Base-by-base conservation (phyloP, 2,113 vertebrate genomes). In the Ramphastos sulfuratus region DNA sequence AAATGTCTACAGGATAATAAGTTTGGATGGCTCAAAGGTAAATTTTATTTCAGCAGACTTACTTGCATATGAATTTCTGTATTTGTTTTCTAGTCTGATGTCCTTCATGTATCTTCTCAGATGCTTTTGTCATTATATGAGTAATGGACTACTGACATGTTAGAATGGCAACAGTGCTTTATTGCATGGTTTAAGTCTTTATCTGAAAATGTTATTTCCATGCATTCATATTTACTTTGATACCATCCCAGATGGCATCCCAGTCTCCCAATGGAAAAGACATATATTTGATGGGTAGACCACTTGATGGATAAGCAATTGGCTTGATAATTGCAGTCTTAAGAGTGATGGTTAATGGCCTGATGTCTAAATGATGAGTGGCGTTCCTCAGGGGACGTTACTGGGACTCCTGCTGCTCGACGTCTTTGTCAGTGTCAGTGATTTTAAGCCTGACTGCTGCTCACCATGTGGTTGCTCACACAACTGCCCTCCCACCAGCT, bases 1-100 rank as follows among this genome's bases (percentile, higher is more conserved):
- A 96, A 99, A 99, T 78, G 99, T 99, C 94, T 99, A 99, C 96
- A 98, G 99, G 94, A 99, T 99, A 98, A 99, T 99, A 97, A 99
- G 99, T 97, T 98, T 99, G 98, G 99, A 99, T 79, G 99, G 99
- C 95, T 98, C 99, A 96, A 99, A 99, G 99, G 99, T 99, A 97
- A 97, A 69, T 79, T 91, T 42, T 44, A 3, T 78, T 85, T 81
- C 33, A 59, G 67, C 80, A 67, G 73, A 73, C 30, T 55, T 85
- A 3, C 3, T 28, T 85, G 6, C 39, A 35, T 72, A 23, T 79
- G 11, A 16, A 6, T 58, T 69, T 82, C 76, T 65, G 8, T 46
- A 31, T 44, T 24, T 85, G 5, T 80, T 55, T 82, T 88, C 30
- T 52, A 46, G 16, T 37, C 37, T 73, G 35, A 39, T 64, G 4